Evolutionary conservation across 2,888 invertebrate species (phyloP), one percentile per base, ranked within the genome.

Genomic region (Eupeodes latifasciatus): DNA sequence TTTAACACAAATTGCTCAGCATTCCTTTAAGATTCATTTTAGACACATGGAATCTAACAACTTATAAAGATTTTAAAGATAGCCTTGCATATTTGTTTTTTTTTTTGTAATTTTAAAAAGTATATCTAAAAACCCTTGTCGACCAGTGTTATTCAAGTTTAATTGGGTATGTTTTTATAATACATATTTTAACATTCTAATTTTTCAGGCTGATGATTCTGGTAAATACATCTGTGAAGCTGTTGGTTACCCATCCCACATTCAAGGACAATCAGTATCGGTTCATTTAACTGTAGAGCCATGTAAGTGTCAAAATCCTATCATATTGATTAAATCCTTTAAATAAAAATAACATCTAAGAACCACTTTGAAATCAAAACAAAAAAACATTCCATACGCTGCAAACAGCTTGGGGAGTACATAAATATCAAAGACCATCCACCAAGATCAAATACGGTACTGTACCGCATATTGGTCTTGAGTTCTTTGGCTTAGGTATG

Each of bases 211-310:
- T 16, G 95, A 96, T 66, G 96, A 98, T 90, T 94, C 96, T 34
- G 98, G 98, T 55, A 95, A 95, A 2, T 99, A 98, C 93, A 94
- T 97, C 79, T 99, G 99, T 93, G 96, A 97, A 93, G 97, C 98
- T 2, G 94, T 95, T 9, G 95, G 95, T 5, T 96, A 96, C 91
- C 94, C 96, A 27, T 91, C 94, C 47, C 94, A 95, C 53, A 94
- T 95, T 1, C 95, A 96, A 6, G 96, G 96, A 80, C 94, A 96
- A 66, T 95, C 96, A 93, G 94, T 96, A 4, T 94, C 95, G 57
- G 98, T 97, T 0, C 94, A 95, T 64, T 94, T 98, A 19, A 95
- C 94, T 49, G 98, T 98, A 0, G 96, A 97, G 90, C 95, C 95
- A 92, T 95, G 98, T 98, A 95, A 96, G 97, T 95, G 90, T 55